Evolutionary conservation across 2,888 invertebrate genomes (phyloP), one percentile per base, ranked within the genome.

Genomic region (Meteorus colon): DNA sequence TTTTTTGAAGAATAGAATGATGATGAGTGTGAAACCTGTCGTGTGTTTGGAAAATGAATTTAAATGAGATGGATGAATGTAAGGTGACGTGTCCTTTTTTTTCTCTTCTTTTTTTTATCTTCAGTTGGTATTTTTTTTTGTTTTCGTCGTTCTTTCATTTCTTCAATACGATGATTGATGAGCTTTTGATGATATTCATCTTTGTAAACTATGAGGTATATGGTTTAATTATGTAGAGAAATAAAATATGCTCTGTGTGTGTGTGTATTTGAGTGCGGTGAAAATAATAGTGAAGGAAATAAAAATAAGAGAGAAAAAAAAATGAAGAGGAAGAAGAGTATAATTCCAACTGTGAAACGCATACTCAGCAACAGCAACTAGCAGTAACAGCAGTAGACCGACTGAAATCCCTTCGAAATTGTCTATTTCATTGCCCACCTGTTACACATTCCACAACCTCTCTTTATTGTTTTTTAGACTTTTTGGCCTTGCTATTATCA

Each of bases 351-450:
- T 55, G 19, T 19, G 19, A 55, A 55, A 55, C 8, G 19, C n/a
- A 55, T 10, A 55, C 55, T 19, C 55, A 55, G 19, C 19, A 55
- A 55, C 19, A 55, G 55, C 19, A 8, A 19, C 19, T 19, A 55
- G 55, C 19, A 48, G 48, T 16, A 55, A 19, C 19, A 55, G n/a
- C 55, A 55, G 8, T 48, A 48, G 48, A 48, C 4, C 16, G n/a
- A 48, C 2, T 48, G n/a, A 19, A 55, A 55, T 55, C 19, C 19
- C 19, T 55, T 55, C 34, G 24, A 37, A 51, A 29, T 62, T 48
- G 31, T 65, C 65, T 31, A 65, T 65, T 73, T 73, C 31, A 73
- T 65, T 65, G 45, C 48, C 65, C 73, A 73, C 73, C 73, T 73
- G 73, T 73, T 73, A 73, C 71, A 55, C 63, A 63, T 34, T 63